Conservation (phyloP, 2,888 invertebrate genomes). For the Oxytorus armatus region DNA sequence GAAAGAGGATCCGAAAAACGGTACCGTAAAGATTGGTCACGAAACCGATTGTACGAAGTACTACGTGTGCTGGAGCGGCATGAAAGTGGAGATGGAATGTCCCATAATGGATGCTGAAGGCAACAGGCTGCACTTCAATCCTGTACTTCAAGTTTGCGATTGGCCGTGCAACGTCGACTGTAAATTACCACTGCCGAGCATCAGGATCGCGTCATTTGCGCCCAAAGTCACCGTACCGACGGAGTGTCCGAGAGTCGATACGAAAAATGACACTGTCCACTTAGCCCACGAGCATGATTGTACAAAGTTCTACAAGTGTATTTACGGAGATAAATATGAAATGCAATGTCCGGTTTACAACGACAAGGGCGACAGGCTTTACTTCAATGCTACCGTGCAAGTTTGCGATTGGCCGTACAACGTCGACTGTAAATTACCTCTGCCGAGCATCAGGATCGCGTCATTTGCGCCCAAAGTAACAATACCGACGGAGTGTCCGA, state of each 20-base stretch:
- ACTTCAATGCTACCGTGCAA: constrained; percentile 62
- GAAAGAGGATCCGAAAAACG: background rate
- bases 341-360: constrained; percentile 62
- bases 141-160: constrained; percentile 71
- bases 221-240: constrained; percentile 30
- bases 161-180: constrained; percentile 69
- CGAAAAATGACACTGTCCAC: constrained; percentile 1
- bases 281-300: constrained; percentile 63
- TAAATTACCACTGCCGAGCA: background rate
- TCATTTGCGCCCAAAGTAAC: background rate
- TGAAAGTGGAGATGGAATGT: constrained; percentile 50
- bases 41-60: constrained; percentile 66
- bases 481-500: constrained; percentile 65
- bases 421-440: constrained; percentile 21
- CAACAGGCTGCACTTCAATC: constrained; percentile 68
- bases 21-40: constrained; percentile 62
- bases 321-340: constrained; percentile 50
- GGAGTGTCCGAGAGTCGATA: constrained; percentile 47
- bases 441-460: background rate
- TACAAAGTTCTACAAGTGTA: constrained; percentile 70
- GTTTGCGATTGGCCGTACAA: constrained; percentile 51
- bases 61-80: constrained; percentile 55
- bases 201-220: background rate
- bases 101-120: constrained; percentile 42
- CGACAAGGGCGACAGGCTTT: constrained; percentile 30